Evolutionary conservation across 1,140 invertebrate species (phyloP), one percentile per base, ranked within the genome.

Genomic region (Protaetia brevitarsis): DNA sequence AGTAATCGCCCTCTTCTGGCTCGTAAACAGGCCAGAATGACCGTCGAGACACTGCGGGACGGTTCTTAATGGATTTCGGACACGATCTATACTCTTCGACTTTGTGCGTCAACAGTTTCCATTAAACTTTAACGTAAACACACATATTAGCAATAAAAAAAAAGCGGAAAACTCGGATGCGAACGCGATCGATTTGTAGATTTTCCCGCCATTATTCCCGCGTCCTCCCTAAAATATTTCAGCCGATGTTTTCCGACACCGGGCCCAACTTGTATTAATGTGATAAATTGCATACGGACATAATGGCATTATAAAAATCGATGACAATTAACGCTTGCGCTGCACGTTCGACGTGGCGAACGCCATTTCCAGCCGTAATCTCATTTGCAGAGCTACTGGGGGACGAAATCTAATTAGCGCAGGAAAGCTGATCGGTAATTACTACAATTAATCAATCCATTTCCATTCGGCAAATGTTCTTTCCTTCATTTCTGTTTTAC

Each of bases 331-430:
- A 77, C 74, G 74, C 71, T 69, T 73, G 72, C 72, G 75, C 73
- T 68, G 69, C 69, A 68, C 72, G 68, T 67, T 67, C 66, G 69
- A 73, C 73, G 74, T 73, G 72, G 73, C 74, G 73, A 74, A 70
- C 75, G 75, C 75, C 73, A 74, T 74, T 74, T 72, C 70, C 72
- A 71, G 72, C 72, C 73, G 71, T 76, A 75, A 76, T 76, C 75
- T 77, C 74, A 73, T 77, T 77, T 76, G 71, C 69, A 71, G 70
- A 71, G 68, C 68, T 70, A 70, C 74, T 67, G 72, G 74, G 74
- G 74, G 72, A 73, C 74, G 69, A 76, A 73, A 78, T 78, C 77
- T 78, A 78, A 79, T 78, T 78, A 78, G 77, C 76, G 72, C 71
- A 19, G 69, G 73, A 77, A 76, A 78, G 75, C 75, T 75, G 75